Base-by-base conservation (phyloP, 2,113 vertebrate genomes). In the Dendropsophus ebraccatus region DNA sequence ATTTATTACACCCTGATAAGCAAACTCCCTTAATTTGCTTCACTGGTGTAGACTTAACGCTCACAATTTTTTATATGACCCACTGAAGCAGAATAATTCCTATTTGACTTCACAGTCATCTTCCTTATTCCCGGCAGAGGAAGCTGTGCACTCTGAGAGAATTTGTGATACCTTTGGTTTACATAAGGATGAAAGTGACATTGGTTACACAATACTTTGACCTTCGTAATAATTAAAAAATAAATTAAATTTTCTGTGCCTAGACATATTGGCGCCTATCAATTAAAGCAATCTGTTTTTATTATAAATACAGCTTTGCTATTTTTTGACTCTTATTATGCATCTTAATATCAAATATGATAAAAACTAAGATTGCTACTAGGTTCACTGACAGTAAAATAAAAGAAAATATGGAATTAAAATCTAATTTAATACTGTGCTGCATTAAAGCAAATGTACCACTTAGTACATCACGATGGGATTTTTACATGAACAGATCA, bases 1-100 rank as follows among this genome's bases (percentile, higher is more conserved):
- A 74, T 86, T 81, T 86, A 81, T 81, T 86, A 86, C 85, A 81
- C 77, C 32, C 85, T 60, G 77, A 70, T 80, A 81, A 86, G 78
- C 85, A 74, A 81, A 81, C 65, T 73, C 32, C 52, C 56, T 86
- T 81, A 81, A 81, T 86, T 86, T 81, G 67, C 85, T 81, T 86
- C 52, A 74, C 77, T 86, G 69, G 47, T 86, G 35, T 86, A 81
- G 37, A 52, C 52, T 81, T 81, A 62, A 47, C 25, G 45, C 77
- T 81, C 35, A 73, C 85, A 58, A 35, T 86, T 81, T 80, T 84
- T 81, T 74, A 86, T 81, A 81, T 62, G 76, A 86, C 37, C 78
- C 78, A 81, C 41, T 47, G 52, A 74, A 60, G 85, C 78, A 81
- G 67, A 81, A 86, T 81, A 86, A 86, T 81, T 86, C 78, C 85